These are phyloP conservation scores for Lasius platythorax DNA, from an alignment of 2,888 invertebrate species.

Conservation along the genomic window DNA sequence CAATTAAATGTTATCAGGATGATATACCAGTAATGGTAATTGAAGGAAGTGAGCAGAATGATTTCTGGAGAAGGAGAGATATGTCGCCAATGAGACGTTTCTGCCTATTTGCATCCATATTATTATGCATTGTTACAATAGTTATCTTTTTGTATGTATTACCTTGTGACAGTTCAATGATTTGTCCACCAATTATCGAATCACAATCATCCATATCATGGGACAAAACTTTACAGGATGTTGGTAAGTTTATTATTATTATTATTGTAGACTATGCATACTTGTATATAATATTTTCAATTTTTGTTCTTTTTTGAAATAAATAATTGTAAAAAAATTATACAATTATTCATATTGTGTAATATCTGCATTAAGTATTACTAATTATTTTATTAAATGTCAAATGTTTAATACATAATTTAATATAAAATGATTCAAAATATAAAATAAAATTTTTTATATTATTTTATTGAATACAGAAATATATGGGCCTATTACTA, in stretches of 20 bases:
- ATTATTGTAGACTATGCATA: background rate
- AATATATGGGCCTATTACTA: slow-evolving; percentile 81
- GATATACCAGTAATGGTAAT: slow-evolving; percentile 83
- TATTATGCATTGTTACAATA: slow-evolving; percentile 91
- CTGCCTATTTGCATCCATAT: slow-evolving; percentile 90
- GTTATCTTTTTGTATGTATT: slow-evolving; percentile 92
- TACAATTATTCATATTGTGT: background rate
- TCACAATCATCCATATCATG: slow-evolving; percentile 81
- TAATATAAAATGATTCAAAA: background rate
- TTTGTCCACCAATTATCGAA: slow-evolving; percentile 87
- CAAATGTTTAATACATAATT: background rate
- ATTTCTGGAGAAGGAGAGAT: slow-evolving; percentile 82
- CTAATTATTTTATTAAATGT: slow-evolving; percentile 19
- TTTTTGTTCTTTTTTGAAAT: background rate
- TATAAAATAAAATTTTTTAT: background rate
- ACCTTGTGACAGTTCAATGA: slow-evolving; percentile 91
- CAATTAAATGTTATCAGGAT: slow-evolving; percentile 80
- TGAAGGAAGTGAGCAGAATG: slow-evolving; percentile 79
- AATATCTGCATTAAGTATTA: background rate
- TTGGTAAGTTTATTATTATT: slow-evolving; percentile 80
- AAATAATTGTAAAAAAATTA: background rate
- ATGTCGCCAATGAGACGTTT: slow-evolving; percentile 91
- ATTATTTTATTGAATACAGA: slow-evolving; percentile 75
- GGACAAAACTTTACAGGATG: slow-evolving; percentile 84
- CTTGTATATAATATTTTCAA: background rate